Conservation (phyloP, 1,140 invertebrate species). For the Pomacea maculata region DNA sequence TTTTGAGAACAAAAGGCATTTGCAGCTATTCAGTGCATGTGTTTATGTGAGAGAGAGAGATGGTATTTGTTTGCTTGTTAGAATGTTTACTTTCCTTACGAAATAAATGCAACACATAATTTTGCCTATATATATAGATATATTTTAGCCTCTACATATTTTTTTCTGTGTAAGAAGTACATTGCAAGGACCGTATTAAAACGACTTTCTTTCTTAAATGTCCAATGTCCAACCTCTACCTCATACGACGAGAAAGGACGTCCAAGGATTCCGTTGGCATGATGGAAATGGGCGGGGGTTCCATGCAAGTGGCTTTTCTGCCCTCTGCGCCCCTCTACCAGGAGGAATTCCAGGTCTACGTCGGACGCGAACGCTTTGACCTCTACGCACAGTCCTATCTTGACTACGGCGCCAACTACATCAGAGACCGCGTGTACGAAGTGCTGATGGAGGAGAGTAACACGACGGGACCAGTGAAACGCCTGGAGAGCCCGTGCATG, state of each 20-base stretch:
- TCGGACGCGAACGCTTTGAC: conserved; percentile 62
- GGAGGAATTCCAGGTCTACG: conserved; percentile 57
- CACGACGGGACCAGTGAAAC: background rate
- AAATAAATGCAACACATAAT: background rate
- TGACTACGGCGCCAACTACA: conserved; percentile 65
- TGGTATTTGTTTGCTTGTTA: background rate
- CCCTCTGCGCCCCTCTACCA: conserved; percentile 52
- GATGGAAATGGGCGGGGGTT: conserved; percentile 71
- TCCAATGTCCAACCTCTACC: background rate
- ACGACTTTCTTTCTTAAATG: background rate
- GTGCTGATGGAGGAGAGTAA: conserved; percentile 3
- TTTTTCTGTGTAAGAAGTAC: background rate
- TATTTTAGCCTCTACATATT: background rate
- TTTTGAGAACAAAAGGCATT: background rate
- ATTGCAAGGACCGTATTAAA: background rate
- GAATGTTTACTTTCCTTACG: background rate
- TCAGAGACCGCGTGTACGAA: conserved; percentile 42
- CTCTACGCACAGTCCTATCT: conserved; percentile 68
- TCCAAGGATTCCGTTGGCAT: conserved; percentile 59
- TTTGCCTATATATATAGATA: background rate
- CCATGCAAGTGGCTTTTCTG: conserved; percentile 69
- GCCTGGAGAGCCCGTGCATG: conserved; percentile 53
- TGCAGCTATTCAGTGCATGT: background rate
- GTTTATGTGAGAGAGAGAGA: background rate
- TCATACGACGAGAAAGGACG: conserved; percentile 26